phyloP scores from a whole-genome alignment of 2,113 vertebrate genomes.

The Malurus cyaneus region DNA sequence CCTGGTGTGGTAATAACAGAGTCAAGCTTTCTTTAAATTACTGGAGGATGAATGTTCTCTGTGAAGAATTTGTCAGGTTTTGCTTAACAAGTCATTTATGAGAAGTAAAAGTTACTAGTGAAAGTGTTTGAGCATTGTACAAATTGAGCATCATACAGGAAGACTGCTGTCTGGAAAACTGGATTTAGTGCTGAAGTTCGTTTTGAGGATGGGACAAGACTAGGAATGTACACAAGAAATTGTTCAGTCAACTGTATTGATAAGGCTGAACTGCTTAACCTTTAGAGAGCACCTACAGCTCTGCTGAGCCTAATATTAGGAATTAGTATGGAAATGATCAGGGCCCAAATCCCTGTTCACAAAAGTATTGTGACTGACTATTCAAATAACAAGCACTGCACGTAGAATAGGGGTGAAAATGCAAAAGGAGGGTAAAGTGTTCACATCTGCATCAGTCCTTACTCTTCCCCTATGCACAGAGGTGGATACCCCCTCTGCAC shows the following conservation, averaged over 20 bases:
- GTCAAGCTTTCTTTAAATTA: not conserved
- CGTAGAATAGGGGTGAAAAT: not conserved
- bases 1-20: not conserved
- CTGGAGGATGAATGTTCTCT: not conserved
- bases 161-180: not conserved
- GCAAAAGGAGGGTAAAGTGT: not conserved
- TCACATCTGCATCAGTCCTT: not conserved
- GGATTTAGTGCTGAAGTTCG: not conserved
- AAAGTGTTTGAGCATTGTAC: not conserved
- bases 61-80: not conserved
- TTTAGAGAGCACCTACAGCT: not conserved
- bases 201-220: not conserved
- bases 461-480: accelerated
- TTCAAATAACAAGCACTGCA: not conserved
- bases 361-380: accelerated
- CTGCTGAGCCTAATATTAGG: not conserved
- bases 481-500: not conserved
- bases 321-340: not conserved
- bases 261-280: not conserved
- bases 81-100: not conserved
- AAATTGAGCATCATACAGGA: not conserved
- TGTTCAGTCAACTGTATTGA: not conserved
- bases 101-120: not conserved
- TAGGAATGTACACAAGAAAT: not conserved
- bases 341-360: not conserved